Percentiles rank a stretch among this genome's conserved stretches.
Evolutionary conservation across 2,113 vertebrate species (phyloP).

Genomic region (Crotalus viridis): DNA sequence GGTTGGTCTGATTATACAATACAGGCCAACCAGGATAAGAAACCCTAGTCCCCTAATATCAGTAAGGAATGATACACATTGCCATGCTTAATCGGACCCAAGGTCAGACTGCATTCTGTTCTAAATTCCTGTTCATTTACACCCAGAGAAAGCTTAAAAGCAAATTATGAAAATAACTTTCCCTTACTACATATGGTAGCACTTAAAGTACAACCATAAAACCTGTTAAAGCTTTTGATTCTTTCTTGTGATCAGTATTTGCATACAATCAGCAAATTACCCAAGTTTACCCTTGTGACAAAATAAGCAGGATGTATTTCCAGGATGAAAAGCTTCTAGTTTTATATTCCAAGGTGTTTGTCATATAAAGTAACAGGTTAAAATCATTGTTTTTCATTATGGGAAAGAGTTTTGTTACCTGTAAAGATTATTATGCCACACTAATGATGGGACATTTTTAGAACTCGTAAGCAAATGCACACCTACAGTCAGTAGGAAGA

Average conservation of each 20-base stretch:
- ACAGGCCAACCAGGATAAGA: neutral
- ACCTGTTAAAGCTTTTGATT: neutral
- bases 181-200: neutral
- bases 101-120: neutral
- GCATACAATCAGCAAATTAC: neutral
- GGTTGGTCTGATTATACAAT: neutral
- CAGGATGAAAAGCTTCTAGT: neutral
- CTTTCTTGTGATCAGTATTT: neutral
- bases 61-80: neutral
- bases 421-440: neutral
- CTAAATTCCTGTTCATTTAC: neutral
- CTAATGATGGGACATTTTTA: neutral
- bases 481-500: neutral
- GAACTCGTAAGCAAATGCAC: neutral
- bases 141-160: neutral
- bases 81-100: neutral
- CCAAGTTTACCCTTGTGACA: neutral
- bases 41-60: neutral
- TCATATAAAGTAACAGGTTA: neutral
- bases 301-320: neutral
- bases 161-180: neutral
- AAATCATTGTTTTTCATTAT: neutral
- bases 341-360: neutral
- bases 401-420: neutral
- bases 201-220: neutral